These are phyloP conservation scores for Malachius bipustulatus DNA, from an alignment of 2,888 invertebrate species.

Conservation along the genomic window DNA sequence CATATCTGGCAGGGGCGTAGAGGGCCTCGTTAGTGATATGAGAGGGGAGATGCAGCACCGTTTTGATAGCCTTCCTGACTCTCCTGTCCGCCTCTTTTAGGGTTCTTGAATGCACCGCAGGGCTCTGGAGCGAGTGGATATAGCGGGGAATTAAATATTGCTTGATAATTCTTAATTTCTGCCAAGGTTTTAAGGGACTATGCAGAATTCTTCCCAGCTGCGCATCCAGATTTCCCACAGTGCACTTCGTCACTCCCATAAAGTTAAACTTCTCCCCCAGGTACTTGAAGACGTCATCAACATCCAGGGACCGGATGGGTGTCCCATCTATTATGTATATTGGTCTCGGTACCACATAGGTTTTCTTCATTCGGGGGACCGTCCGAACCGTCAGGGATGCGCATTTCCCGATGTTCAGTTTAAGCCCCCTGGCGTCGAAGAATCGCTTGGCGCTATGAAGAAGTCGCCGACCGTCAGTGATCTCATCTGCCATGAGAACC, in stretches of 20 bases:
- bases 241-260: neutral
- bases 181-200: neutral
- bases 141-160: neutral
- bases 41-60: constrained; percentile 7
- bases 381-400: neutral
- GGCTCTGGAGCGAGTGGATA: neutral
- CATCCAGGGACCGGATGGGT: neutral
- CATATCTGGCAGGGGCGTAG: constrained; percentile 5
- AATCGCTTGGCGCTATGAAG: neutral
- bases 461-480: neutral
- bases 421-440: neutral
- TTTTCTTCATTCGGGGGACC: constrained; percentile 1
- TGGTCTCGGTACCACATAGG: neutral
- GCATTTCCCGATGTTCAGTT: constrained; percentile 1
- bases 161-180: neutral
- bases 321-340: neutral
- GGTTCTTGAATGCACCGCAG: neutral
- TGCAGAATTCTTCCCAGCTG: neutral
- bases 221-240: neutral
- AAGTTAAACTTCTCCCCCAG: neutral
- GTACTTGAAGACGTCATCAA: neutral
- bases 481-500: neutral
- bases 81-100: neutral
- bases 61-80: constrained; percentile 4
- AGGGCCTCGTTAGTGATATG: constrained; percentile 4